Evolutionary conservation across 2,113 vertebrate genomes (phyloP).

Genomic region (Clarias gariepinus): DNA sequence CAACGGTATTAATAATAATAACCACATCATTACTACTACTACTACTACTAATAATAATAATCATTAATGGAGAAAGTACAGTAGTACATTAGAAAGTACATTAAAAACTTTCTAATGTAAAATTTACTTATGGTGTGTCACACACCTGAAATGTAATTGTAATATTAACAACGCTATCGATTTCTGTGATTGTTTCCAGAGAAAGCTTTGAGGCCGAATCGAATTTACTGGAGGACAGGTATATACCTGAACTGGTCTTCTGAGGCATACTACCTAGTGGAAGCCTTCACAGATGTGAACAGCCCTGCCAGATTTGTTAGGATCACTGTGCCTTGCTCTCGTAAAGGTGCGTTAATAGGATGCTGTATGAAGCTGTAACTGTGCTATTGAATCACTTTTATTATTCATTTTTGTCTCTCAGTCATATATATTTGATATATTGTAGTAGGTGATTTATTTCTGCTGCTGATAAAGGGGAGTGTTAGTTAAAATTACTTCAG

Average conservation of each 20-base stretch:
- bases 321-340: conserved; percentile 90
- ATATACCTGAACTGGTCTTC: conserved; percentile 93
- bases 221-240: conserved; percentile 93
- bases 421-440: not conserved
- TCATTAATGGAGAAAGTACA: no score
- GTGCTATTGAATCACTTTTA: not conserved
- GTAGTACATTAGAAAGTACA: no score
- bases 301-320: conserved; percentile 84
- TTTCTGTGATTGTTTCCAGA: conserved; percentile 62
- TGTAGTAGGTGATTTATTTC: not conserved
- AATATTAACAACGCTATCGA: not conserved
- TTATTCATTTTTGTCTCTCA: not conserved
- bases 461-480: not conserved
- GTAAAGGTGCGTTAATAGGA: conserved; percentile 80
- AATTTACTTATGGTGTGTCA: not conserved
- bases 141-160: not conserved
- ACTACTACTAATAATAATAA: no score
- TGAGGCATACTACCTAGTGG: conserved; percentile 92
- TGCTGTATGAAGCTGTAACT: not conserved
- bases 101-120: not conserved
- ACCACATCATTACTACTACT: no score
- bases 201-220: conserved; percentile 80
- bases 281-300: conserved; percentile 77
- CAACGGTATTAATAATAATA: no score
- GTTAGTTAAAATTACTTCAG: not conserved